A percentile compares a stretch with the other conserved stretches of the same genome.
Conservation (phyloP, 1,140 invertebrate species). For the Lanistes nyassanus region DNA sequence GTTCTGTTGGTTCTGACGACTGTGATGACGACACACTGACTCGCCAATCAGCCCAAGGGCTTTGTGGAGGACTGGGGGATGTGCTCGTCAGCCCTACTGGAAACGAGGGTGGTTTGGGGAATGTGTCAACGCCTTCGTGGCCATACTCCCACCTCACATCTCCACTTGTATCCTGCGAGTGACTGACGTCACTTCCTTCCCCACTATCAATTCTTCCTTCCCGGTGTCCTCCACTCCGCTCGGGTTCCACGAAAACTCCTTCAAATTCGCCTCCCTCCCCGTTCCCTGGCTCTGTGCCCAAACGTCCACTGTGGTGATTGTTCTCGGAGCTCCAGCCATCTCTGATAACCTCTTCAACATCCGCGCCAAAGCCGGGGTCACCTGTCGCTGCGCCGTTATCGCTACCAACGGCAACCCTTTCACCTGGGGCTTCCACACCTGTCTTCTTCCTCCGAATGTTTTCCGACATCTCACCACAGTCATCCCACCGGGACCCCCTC, state of each 20-base stretch:
- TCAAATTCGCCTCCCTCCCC: no score
- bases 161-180: no score
- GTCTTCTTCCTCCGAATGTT: background rate
- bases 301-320: background rate
- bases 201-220: no score
- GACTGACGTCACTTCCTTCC: no score
- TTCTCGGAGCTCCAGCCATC: background rate
- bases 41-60: background rate
- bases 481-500: conserved; percentile 30
- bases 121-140: no score
- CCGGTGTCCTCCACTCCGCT: no score
- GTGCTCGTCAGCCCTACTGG: background rate
- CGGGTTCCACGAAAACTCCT: no score
- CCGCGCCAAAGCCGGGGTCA: background rate
- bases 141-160: no score
- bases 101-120: no score
- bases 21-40: no score
- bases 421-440: background rate
- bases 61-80: background rate
- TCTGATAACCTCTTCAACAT: background rate
- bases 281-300: no score
- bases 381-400: background rate
- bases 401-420: background rate
- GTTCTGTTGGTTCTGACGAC: background rate
- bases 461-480: conserved; percentile 12